Percentiles rank a stretch among this genome's conserved stretches.
Evolutionary conservation across 2,113 vertebrate genomes (phyloP).

Genomic region (Recurvirostra avosetta): DNA sequence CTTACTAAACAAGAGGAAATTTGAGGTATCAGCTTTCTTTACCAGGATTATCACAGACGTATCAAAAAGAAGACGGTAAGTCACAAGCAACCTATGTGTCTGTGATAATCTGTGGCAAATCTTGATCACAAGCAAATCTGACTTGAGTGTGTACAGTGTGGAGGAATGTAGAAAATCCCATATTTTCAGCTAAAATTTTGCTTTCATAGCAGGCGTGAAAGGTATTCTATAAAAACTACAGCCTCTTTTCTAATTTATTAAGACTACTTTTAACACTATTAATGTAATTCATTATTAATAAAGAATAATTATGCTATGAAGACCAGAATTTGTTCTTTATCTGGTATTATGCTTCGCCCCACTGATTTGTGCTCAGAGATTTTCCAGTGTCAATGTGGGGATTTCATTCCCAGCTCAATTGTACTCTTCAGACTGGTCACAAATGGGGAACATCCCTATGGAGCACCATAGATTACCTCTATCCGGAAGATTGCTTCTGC

Average conservation of each 20-base stretch:
- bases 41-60: background rate
- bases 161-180: background rate
- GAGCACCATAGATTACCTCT: background rate
- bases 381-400: background rate
- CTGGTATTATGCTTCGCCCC: background rate
- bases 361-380: background rate
- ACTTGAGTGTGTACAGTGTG: background rate
- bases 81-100: background rate
- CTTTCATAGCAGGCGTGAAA: background rate
- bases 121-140: background rate
- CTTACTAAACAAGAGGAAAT: background rate
- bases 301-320: background rate
- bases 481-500: background rate
- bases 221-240: background rate
- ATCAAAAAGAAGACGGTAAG: background rate
- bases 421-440: background rate
- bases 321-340: background rate
- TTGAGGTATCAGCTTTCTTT: background rate
- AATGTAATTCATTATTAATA: background rate
- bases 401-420: background rate
- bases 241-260: background rate
- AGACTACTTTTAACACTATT: background rate
- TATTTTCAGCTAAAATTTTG: background rate
- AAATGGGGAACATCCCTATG: background rate
- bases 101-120: background rate